Evolutionary conservation across 2,113 vertebrate genomes (phyloP), one percentile per base, ranked within the genome.

Genomic region (Ciconia boyciana): DNA sequence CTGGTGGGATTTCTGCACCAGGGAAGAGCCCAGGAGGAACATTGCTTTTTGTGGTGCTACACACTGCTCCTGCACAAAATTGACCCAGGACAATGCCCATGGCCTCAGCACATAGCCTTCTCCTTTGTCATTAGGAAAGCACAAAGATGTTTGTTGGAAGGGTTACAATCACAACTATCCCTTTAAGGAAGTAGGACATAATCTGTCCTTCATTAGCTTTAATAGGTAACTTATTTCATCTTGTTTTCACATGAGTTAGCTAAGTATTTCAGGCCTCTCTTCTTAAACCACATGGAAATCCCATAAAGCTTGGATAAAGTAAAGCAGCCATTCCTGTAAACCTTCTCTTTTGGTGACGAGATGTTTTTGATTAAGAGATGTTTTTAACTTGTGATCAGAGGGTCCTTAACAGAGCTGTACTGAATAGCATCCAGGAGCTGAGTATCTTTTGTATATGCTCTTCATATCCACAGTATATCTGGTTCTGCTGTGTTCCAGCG

Each of bases 41-140:
- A 6, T 13, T 49, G 41, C 4, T 83, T 92, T 87, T 70, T 46
- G 48, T 65, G 39, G 11, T 36, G 26, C 15, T n/a, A 0, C 3
- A 0, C 16, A 11, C 13, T 66, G 20, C 39, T 57, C 11, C 44
- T 2, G 2, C 41, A 46, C 19, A 54, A 57, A 18, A 8, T 6
- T 58, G 7, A 28, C 6, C 16, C 7, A 1, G 39, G 24, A n/a
- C 49, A 21, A 3, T 78, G 77, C 4, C 51, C 0, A 0, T 3
- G 26, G 25, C 26, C 25, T 62, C 25, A 43, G 15, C 11, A 12
- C 1, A 2, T 26, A 43, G 19, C 10, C 17, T 39, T 11, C 32
- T 87, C 19, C 48, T 89, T 68, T 57, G 31, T 9, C 34, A 17
- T 28, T 14, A 32, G 21, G 41, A 83, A 69, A 61, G 39, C 24